Base-by-base conservation (phyloP, 1,140 invertebrate genomes). In the Ceratosolen fusciceps region DNA sequence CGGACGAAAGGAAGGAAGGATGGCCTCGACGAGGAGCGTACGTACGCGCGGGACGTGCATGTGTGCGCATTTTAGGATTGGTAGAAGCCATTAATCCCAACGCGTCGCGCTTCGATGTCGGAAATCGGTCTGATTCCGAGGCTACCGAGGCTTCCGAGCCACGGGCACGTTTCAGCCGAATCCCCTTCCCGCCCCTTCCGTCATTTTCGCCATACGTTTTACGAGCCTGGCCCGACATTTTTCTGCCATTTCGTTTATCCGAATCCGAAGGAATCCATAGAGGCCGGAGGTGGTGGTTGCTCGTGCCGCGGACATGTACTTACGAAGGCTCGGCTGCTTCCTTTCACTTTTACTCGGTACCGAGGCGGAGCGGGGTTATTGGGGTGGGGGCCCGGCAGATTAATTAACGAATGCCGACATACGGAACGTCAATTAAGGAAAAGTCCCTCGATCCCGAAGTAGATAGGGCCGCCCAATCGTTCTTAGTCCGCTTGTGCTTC, bases 11-110 rank as follows among this genome's bases (percentile, higher is more conserved):
- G n/a, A 3, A 52, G 12, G 14, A 19, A 52, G 49, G 9, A 52
- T 4, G 21, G 49, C 21, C 14, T 14, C 3, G 49, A 21, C 49
- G 49, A 52, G 49, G 12, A 43, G 37, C 37, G 24, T 72, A 54
- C 37, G 49, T 7, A 5, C 43, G 16, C 43, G 24, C 39, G 37
- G 29, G 12, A 29, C 68, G 2, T 71, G 52, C 24, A 74, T 21
- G 19, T 43, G 2, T 71, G 52, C 24, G 62, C 14, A 47, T 68
- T 52, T 56, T 68, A 14, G 62, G 56, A 73, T 65, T 34, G 34
- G 14, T 65, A 58, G 54, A 49, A 62, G 62, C 75, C 78, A 74
- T 80, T 82, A 80, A 80, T 82, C 74, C 68, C 62, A 82, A 71
- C 65, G 77, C 5, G 65, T 29, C 56, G 43, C 60, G 21, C 58